A percentile compares a stretch with the other conserved stretches of the same genome.
Evolutionary conservation across 2,797 vertebrate genomes (phyloP).

Genomic region (Taenioides sp.): DNA sequence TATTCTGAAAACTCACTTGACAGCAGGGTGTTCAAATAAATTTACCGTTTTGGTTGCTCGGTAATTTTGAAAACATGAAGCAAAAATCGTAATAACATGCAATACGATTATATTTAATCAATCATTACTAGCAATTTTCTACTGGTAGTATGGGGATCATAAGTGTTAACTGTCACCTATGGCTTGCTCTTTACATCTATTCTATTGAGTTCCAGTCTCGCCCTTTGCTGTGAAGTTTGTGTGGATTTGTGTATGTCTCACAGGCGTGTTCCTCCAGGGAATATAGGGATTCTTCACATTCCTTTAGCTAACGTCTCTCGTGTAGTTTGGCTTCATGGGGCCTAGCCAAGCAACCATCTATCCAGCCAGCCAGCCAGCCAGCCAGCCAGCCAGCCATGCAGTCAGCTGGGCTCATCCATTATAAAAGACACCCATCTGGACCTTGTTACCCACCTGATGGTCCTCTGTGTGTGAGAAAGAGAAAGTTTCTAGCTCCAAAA

Average conservation of each 20-base stretch:
- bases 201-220: slow-evolving; percentile 28
- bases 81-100: too few relatives aligned
- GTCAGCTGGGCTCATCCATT: slow-evolving; percentile 74
- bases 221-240: slow-evolving; percentile 23
- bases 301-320: slow-evolving; percentile 59
- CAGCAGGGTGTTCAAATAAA: neutral
- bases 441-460: slow-evolving; percentile 67
- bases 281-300: slow-evolving; percentile 67
- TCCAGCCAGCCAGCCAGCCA: slow-evolving; percentile 36
- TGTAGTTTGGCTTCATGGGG: slow-evolving; percentile 63
- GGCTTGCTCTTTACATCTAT: slow-evolving; percentile 11
- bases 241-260: slow-evolving; percentile 31
- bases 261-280: slow-evolving; percentile 47
- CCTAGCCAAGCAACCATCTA: slow-evolving; percentile 17
- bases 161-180: slow-evolving; percentile 11
- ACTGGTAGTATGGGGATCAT: neutral
- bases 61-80: neutral
- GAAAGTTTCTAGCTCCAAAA: slow-evolving; percentile 42
- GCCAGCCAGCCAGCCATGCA: slow-evolving; percentile 31
- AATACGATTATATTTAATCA: too few relatives aligned
- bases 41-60: neutral
- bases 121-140: too few relatives aligned
- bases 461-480: slow-evolving; percentile 41
- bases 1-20: neutral
- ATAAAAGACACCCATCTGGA: slow-evolving; percentile 71